phyloP scores from a whole-genome alignment of 2,888 invertebrate species.

The Phengaris alcon region DNA sequence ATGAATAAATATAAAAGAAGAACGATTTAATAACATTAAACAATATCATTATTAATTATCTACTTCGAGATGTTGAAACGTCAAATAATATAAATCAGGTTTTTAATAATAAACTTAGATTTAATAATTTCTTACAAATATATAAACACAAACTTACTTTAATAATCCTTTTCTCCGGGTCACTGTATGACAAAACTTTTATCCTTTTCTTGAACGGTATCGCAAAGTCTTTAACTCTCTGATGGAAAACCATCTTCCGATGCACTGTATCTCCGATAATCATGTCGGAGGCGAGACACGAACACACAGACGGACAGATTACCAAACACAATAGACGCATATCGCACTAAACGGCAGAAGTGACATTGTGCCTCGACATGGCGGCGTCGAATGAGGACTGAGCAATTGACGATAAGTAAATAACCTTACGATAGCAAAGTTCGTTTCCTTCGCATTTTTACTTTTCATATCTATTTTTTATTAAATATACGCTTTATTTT shows the following conservation, averaged over 20 bases:
- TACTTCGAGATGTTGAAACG: background rate
- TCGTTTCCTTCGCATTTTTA: conserved; percentile 34
- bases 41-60: background rate
- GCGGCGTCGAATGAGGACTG: conserved; percentile 41
- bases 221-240: conserved; percentile 70
- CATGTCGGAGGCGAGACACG: conserved; percentile 61
- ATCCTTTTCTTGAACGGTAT: conserved; percentile 73
- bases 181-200: conserved; percentile 58
- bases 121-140: too few species aligned
- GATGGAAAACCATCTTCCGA: conserved; percentile 73
- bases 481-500: background rate
- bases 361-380: conserved; percentile 41
- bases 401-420: conserved; percentile 31
- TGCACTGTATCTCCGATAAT: conserved; percentile 70
- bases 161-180: conserved; percentile 66
- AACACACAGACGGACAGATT: conserved; percentile 50
- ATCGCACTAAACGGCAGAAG: conserved; percentile 40
- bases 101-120: background rate
- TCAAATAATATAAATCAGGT: background rate
- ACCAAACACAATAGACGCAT: conserved; percentile 59
- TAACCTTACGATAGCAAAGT: conserved; percentile 33
- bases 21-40: too few species aligned
- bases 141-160: conserved; percentile 49
- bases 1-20: background rate
- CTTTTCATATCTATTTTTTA: conserved; percentile 18